These are phyloP conservation scores for Aphelenchoides avenae DNA, from an alignment of 1,140 invertebrate genomes.

Conservation along the genomic window DNA sequence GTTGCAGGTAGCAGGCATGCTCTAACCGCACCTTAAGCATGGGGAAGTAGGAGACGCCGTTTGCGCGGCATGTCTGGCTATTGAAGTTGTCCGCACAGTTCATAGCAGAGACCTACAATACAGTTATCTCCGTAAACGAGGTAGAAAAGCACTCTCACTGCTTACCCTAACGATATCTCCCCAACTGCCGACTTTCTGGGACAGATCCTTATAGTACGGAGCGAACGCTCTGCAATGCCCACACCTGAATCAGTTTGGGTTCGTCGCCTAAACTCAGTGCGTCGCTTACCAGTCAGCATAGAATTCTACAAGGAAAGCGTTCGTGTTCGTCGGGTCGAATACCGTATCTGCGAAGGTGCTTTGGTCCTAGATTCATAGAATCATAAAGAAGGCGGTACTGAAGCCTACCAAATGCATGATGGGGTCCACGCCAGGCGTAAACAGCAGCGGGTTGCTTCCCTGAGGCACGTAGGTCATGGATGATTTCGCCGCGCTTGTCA, in stretches of 20 bases:
- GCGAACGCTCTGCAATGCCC: slow-evolving; percentile 59
- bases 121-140: no score
- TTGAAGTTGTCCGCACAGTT: slow-evolving; percentile 59
- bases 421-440: slow-evolving; percentile 53
- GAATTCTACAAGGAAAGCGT: slow-evolving; percentile 58
- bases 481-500: slow-evolving; percentile 21
- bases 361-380: slow-evolving; percentile 21
- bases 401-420: slow-evolving; percentile 53
- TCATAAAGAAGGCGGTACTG: slow-evolving; percentile 2
- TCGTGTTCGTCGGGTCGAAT: slow-evolving; percentile 39
- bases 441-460: slow-evolving; percentile 53
- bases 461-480: slow-evolving; percentile 51
- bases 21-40: slow-evolving; percentile 53
- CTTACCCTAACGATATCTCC: slow-evolving; percentile 33
- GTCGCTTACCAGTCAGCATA: slow-evolving; percentile 55
- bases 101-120: slow-evolving; percentile 47
- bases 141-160: not conserved
- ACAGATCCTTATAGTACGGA: slow-evolving; percentile 53
- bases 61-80: slow-evolving; percentile 48
- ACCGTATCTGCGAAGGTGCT: slow-evolving; percentile 56
- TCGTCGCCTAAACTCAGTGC: not conserved
- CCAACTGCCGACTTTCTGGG: slow-evolving; percentile 46
- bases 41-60: slow-evolving; percentile 51
- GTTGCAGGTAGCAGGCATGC: not conserved
- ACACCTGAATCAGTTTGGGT: slow-evolving; percentile 50